These are phyloP conservation scores for Anarsia innoxiella DNA, from an alignment of 2,888 invertebrate species.

Conservation along the genomic window DNA sequence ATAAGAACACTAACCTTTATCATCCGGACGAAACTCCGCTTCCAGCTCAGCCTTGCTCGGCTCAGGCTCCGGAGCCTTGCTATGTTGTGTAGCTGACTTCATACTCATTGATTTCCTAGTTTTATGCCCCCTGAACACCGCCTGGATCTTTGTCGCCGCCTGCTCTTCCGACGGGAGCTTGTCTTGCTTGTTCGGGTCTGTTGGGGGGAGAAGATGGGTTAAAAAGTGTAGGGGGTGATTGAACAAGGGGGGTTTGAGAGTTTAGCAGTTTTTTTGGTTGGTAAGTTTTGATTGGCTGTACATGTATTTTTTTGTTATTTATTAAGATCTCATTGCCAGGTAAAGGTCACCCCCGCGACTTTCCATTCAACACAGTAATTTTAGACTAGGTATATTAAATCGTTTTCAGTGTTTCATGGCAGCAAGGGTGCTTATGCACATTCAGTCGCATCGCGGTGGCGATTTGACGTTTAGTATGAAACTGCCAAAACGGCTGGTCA, in stretches of 20 bases:
- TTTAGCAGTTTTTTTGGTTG: background rate
- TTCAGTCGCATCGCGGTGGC: too few relatives aligned
- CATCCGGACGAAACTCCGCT: conserved; percentile 86
- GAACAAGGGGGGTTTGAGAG: too few relatives aligned
- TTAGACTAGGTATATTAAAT: too few relatives aligned
- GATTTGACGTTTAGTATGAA: too few relatives aligned
- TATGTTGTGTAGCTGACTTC: conserved; percentile 70
- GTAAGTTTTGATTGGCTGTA: background rate
- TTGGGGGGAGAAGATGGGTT: conserved; percentile 4
- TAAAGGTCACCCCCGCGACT: too few relatives aligned
- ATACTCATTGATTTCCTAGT: conserved; percentile 85
- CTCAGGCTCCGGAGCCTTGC: conserved; percentile 54
- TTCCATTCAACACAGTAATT: too few relatives aligned
- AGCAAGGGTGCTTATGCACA: too few relatives aligned
- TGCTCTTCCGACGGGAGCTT: conserved; percentile 62
- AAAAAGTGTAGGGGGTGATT: too few relatives aligned
- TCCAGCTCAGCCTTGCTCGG: conserved; percentile 82
- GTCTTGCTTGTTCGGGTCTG: conserved; percentile 24
- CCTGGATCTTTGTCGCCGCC: conserved; percentile 92
- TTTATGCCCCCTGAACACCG: conserved; percentile 89
- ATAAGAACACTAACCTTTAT: conserved; percentile 79
- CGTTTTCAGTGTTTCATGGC: too few relatives aligned
- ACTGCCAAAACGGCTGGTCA: too few relatives aligned
- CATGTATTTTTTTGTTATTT: too few relatives aligned
- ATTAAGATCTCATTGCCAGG: too few relatives aligned